phyloP scores from a whole-genome alignment of 2,113 vertebrate species.

The Lophotis ruficrista region DNA sequence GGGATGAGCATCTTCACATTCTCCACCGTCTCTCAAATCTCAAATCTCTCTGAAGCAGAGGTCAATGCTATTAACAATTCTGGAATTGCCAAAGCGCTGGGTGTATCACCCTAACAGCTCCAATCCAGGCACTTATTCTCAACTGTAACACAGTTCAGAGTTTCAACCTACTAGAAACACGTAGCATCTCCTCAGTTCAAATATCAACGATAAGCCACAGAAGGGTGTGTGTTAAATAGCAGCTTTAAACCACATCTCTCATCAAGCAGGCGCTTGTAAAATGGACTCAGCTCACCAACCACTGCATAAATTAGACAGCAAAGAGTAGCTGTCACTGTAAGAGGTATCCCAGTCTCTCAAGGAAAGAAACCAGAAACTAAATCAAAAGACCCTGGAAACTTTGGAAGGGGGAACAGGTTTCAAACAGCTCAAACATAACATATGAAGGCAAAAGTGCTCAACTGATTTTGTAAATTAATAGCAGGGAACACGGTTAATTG shows the following conservation, averaged over 20 bases:
- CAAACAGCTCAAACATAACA: neutral
- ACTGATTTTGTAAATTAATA: neutral
- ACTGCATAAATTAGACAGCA: neutral
- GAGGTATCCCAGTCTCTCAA: neutral
- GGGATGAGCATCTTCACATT: neutral
- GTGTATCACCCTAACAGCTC: neutral
- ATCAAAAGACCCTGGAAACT: neutral
- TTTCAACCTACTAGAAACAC: neutral
- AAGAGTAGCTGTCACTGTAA: neutral
- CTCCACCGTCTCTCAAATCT: neutral
- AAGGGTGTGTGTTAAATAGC: neutral
- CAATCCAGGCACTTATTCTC: neutral
- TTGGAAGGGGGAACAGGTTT: neutral
- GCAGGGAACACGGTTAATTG: neutral
- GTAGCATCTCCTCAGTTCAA: neutral
- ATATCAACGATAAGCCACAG: neutral
- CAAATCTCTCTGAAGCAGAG: neutral
- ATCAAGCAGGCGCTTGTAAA: neutral
- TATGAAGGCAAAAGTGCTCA: neutral
- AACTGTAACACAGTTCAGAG: neutral
- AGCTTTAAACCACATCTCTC: neutral
- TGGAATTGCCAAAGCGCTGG: neutral
- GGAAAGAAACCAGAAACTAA: neutral
- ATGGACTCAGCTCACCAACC: neutral
- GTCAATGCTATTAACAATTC: neutral